These are phyloP conservation scores for Dipus sagitta DNA, from an alignment of 2,797 vertebrate species.

Conservation along the genomic window DNA sequence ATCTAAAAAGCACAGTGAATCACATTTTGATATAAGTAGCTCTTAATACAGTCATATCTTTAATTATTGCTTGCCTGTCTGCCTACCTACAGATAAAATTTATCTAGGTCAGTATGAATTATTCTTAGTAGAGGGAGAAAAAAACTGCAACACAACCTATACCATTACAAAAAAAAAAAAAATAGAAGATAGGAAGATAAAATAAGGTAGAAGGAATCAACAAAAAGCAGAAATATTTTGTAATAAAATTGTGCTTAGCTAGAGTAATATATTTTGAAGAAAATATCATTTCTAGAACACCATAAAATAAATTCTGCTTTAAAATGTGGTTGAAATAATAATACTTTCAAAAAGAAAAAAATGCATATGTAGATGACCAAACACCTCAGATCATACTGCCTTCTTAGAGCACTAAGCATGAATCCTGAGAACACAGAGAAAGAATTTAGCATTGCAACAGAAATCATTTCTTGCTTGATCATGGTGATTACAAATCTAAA, in stretches of 20 bases:
- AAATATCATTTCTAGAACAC: background rate
- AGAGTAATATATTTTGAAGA: background rate
- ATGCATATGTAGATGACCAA: background rate
- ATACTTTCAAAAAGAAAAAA: background rate
- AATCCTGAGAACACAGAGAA: constrained; percentile 4
- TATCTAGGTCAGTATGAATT: constrained; percentile 67
- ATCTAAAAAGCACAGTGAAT: constrained; percentile 69
- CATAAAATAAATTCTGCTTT: background rate
- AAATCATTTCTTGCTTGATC: background rate
- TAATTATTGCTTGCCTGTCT: constrained; percentile 68
- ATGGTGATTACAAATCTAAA: background rate
- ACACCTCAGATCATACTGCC: background rate
- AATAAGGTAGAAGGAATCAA: background rate
- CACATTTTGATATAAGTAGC: constrained; percentile 68
- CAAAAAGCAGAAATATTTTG: constrained; percentile 22
- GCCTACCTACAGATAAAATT: constrained; percentile 56
- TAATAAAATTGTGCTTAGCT: constrained; percentile 47
- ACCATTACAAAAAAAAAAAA: background rate
- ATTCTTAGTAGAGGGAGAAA: background rate
- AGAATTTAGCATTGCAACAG: background rate
- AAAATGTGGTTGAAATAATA: background rate
- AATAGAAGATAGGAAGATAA: background rate
- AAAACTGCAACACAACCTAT: constrained; percentile 41
- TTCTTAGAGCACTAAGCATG: background rate
- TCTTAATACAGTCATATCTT: constrained; percentile 65